Evolutionary conservation across 2,113 vertebrate species (phyloP), one percentile per base, ranked within the genome.

Genomic region (Strix aluco): DNA sequence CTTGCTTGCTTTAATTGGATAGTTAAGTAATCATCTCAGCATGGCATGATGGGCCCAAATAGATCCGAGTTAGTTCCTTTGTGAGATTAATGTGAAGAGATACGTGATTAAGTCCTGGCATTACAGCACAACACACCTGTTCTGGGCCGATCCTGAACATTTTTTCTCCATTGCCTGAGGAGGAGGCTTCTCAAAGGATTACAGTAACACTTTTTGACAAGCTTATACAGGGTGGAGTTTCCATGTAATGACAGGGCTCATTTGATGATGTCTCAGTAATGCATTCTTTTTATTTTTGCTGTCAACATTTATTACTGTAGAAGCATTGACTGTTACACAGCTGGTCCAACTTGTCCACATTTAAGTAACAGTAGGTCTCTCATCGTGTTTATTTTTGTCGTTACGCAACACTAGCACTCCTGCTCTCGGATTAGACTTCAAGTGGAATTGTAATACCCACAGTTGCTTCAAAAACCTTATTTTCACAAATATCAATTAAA

Each of bases 191-290:
- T 98, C 97, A 96, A 96, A 98, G 98, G 98, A 98, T 99, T 98
- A 98, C 98, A 98, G 98, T 99, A 98, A 99, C 98, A 98, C 97
- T 98, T 98, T 98, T 97, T 99, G 98, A 99, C 98, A 98, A 98
- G 98, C 97, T 98, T 98, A 96, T 95, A 95, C 95, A 97, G 97
- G 98, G 98, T 95, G 98, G 97, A 97, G 97, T 96, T 97, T 96
- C 95, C 93, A 81, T 96, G 96, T 97, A 97, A 96, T 98, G 98
- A 98, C 97, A 98, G 96, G 96, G 81, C 94, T 97, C 63, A 97
- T 95, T 96, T 97, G 96, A 97, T 95, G 92, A 96, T 98, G 93
- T 97, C 97, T 98, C 92, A 94, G 96, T 96, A 97, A 92, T 97
- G 98, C 98, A 98, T 98, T 98, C 98, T 98, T 98, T 98, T 98